Percentiles rank a stretch among this genome's conserved stretches.
These are phyloP conservation scores for Syrrhaptes paradoxus DNA, from an alignment of 2,113 vertebrate species.

Conservation along the genomic window DNA sequence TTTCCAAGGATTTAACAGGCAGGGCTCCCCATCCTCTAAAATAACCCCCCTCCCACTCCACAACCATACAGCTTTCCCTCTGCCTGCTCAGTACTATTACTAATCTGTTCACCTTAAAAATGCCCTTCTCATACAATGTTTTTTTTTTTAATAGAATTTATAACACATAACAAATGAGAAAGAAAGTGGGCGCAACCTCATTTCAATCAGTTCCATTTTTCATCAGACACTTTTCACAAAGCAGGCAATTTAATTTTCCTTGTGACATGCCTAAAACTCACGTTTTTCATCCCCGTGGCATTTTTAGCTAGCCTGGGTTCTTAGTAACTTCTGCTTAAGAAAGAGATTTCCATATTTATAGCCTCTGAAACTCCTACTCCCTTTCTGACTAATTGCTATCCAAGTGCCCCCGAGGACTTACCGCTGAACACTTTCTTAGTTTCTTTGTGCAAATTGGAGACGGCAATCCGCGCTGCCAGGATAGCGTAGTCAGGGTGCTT, in stretches of 20 bases:
- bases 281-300: not conserved
- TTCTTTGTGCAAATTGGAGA: slow-evolving; percentile 96
- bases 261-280: not conserved
- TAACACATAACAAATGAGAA: not conserved
- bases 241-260: not conserved
- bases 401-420: slow-evolving; percentile 46
- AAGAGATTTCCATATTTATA: not conserved
- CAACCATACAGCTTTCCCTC: not conserved
- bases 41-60: not conserved
- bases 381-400: not conserved
- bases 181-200: not conserved
- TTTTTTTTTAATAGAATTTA: not conserved
- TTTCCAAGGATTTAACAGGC: not conserved
- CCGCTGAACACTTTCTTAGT: slow-evolving; percentile 98
- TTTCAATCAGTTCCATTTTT: not conserved
- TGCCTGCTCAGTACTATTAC: not conserved
- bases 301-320: not conserved
- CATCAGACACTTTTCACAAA: not conserved
- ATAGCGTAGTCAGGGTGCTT: slow-evolving; percentile 96
- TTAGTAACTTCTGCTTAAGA: not conserved
- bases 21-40: not conserved
- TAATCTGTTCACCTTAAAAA: not conserved
- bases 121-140: fast-evolving
- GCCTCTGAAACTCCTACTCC: not conserved
- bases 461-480: slow-evolving; percentile 92